Percentiles rank a stretch among this genome's conserved stretches.
These are phyloP conservation scores for Rhinella marina DNA, from an alignment of 2,797 vertebrate species.

Conservation along the genomic window DNA sequence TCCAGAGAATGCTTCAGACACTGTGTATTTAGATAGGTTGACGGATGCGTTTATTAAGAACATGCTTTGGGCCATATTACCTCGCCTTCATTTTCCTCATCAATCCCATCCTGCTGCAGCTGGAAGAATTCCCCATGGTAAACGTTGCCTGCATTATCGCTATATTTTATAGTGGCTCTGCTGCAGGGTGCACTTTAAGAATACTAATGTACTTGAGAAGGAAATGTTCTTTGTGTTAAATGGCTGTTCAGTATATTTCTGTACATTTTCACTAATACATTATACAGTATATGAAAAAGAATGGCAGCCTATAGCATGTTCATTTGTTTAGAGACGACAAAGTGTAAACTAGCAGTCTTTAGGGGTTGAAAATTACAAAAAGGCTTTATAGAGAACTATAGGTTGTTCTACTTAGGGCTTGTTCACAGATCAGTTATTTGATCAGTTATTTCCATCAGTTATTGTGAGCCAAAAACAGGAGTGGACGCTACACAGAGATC, in stretches of 20 bases:
- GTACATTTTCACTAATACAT: background rate
- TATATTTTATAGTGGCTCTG: conserved; percentile 40
- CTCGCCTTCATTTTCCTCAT: conserved; percentile 47
- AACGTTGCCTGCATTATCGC: conserved; percentile 18
- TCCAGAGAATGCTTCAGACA: conserved; percentile 54
- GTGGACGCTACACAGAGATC: too few species aligned
- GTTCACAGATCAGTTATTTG: too few species aligned
- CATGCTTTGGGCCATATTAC: conserved; percentile 54
- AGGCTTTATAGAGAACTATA: too few species aligned
- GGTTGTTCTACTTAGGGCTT: too few species aligned
- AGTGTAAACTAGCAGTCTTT: too few species aligned
- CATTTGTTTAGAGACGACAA: background rate
- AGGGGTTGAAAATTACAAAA: too few species aligned
- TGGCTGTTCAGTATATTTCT: background rate
- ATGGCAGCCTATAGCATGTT: background rate
- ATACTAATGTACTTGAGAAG: conserved; percentile 7
- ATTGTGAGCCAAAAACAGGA: too few species aligned
- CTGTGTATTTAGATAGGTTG: conserved; percentile 54
- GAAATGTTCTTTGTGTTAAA: background rate
- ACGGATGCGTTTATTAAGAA: conserved; percentile 54
- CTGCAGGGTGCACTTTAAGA: conserved; percentile 15
- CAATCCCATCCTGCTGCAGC: conserved; percentile 40
- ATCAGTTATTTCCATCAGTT: too few species aligned
- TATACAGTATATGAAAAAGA: background rate
- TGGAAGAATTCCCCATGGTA: conserved; percentile 44